Evolutionary conservation across 2,888 invertebrate genomes (phyloP), one percentile per base, ranked within the genome.

Genomic region (Metallyticus violacea): DNA sequence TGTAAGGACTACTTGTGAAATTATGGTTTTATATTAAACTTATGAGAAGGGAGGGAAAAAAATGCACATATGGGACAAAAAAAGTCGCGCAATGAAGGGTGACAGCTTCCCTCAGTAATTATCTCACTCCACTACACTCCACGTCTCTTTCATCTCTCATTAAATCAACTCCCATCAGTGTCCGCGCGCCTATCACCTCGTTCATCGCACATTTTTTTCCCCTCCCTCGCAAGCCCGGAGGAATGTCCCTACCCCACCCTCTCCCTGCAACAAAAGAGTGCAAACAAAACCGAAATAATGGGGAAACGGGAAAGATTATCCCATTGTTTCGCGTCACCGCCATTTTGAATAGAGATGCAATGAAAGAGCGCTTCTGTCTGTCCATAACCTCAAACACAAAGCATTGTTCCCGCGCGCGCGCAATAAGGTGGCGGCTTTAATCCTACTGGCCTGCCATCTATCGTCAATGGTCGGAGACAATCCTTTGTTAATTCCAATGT

Each of bases 381-480:
- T 83, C 83, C 77, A 83, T 83, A 83, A 83, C 83, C 83, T 83
- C 83, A 83, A 62, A 81, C 62, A 81, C 26, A 62, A n/a, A 27
- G 83, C 77, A 77, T 62, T 62, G 40, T 62, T 62, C 40, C 40
- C 40, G 15, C 6, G 15, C 15, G 15, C 40, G 2, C 40, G 40
- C 15, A 15, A 15, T 15, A 62, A 62, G 40, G 40, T 62, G 40
- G 40, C 40, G 40, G n/a, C n/a, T n/a, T n/a, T n/a, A n/a, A n/a
- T n/a, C n/a, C n/a, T n/a, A 62, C 40, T 2, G 40, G 40, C 40
- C 40, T 62, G 40, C 40, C 40, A 62, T 62, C 40, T 62, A 62
- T 62, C 22, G 40, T n/a, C n/a, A n/a, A n/a, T n/a, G n/a, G n/a
- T n/a, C n/a, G n/a, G n/a, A n/a, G n/a, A 22, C 40, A 22, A 62